Conservation (phyloP, 2,113 vertebrate genomes). For the Melanerpes aurifrons region DNA sequence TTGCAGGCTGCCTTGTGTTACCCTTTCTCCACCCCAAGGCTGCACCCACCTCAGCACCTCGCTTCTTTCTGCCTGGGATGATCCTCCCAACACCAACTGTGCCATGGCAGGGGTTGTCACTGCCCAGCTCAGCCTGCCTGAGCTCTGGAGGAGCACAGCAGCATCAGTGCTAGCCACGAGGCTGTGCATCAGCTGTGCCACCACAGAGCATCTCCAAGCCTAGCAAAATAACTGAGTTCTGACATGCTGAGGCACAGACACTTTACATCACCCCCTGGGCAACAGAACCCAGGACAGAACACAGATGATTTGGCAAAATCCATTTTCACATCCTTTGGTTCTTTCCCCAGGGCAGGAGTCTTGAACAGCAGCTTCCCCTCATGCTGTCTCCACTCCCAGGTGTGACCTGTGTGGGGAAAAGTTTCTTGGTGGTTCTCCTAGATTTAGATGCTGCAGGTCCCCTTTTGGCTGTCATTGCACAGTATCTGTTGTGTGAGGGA, state of each 20-base stretch:
- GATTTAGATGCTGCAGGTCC: neutral
- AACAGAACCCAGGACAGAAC: neutral
- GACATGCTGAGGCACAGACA: neutral
- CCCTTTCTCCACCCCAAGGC: neutral
- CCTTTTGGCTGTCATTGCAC: neutral
- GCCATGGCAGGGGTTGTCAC: neutral
- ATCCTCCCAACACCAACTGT: neutral
- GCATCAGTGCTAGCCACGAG: neutral
- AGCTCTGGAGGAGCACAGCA: accelerated
- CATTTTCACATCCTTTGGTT: neutral
- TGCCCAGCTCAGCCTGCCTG: neutral
- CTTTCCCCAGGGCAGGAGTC: neutral
- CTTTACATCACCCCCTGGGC: neutral
- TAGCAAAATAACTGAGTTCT: neutral
- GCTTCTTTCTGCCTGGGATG: neutral
- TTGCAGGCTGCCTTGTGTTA: neutral
- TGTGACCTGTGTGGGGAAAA: neutral
- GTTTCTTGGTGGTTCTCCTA: neutral
- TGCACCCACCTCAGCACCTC: neutral
- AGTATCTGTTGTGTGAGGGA: neutral
- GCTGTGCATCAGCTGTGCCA: neutral
- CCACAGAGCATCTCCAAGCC: neutral
- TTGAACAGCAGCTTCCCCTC: neutral
- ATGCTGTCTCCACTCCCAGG: neutral
- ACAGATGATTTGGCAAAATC: neutral